phyloP scores from a whole-genome alignment of 1,140 invertebrate species.

The Elymnias hypermnestra region DNA sequence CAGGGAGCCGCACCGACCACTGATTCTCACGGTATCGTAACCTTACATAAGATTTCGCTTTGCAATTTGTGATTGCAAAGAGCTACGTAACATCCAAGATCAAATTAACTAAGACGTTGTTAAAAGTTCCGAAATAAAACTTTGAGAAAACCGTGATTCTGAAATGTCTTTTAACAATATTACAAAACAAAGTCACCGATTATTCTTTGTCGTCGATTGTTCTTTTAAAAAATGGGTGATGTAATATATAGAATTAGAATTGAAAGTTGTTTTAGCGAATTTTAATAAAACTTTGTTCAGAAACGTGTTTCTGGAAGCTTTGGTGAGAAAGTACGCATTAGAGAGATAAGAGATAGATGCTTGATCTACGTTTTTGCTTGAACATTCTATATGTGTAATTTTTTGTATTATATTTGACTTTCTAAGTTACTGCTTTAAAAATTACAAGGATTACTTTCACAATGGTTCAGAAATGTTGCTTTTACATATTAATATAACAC shows the following conservation, averaged over 20 bases:
- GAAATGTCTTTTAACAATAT: slow-evolving; percentile 1
- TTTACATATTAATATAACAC: too few relatives aligned
- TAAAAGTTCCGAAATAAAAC: slow-evolving; percentile 7
- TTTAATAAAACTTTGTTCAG: slow-evolving; percentile 12
- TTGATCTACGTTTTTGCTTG: too few relatives aligned
- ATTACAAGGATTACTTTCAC: too few relatives aligned
- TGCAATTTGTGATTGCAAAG: slow-evolving; percentile 14
- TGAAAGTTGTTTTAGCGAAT: too few relatives aligned
- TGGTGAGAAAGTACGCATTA: slow-evolving; percentile 15
- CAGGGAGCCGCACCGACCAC: slow-evolving; percentile 43
- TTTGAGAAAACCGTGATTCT: slow-evolving; percentile 1
- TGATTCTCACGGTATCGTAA: slow-evolving; percentile 57
- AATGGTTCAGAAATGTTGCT: too few relatives aligned
- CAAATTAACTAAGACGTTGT: not conserved
- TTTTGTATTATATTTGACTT: too few relatives aligned
- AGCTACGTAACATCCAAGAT: slow-evolving; percentile 8
- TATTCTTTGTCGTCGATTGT: too few relatives aligned
- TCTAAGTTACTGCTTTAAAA: too few relatives aligned
- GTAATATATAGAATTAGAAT: slow-evolving; percentile 8
- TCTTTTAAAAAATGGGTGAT: not conserved
- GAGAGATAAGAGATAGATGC: too few relatives aligned
- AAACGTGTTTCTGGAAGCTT: slow-evolving; percentile 17
- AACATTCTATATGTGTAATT: too few relatives aligned
- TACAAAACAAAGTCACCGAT: too few relatives aligned
- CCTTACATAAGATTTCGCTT: slow-evolving; percentile 26